Conservation (phyloP, 2,113 vertebrate genomes). For the Hippocampus zosterae region DNA sequence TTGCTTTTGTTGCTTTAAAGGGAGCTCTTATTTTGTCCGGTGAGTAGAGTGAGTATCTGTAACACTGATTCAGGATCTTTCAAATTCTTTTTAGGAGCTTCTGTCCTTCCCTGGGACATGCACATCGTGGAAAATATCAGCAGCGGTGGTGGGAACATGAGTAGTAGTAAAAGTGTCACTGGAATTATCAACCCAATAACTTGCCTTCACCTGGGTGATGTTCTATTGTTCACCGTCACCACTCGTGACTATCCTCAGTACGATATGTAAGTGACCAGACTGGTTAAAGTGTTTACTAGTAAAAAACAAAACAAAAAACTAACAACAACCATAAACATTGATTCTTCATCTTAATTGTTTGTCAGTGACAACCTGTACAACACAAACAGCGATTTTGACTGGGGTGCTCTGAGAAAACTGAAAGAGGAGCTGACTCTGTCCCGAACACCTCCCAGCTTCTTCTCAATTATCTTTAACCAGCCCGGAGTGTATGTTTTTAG, state of each 20-base stretch:
- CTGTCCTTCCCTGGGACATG: constrained; percentile 3
- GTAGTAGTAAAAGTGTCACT: constrained; percentile 5
- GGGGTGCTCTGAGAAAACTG: constrained; percentile 79
- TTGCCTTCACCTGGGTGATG: constrained; percentile 69
- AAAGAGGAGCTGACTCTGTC: constrained; percentile 64
- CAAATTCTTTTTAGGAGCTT: constrained; percentile 28
- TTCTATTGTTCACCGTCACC: constrained; percentile 77
- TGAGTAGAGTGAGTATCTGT: no score
- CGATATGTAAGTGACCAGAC: constrained; percentile 73
- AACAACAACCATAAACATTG: no score
- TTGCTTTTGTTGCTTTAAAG: not conserved
- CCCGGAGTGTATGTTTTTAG: constrained; percentile 81
- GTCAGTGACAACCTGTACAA: constrained; percentile 85
- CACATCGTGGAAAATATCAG: constrained; percentile 15
- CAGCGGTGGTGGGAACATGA: not conserved
- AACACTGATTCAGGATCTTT: not conserved
- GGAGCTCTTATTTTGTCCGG: no score
- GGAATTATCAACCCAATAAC: constrained; percentile 81
- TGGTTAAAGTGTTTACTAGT: not conserved
- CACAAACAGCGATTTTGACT: constrained; percentile 81
- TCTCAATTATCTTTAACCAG: constrained; percentile 74
- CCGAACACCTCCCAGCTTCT: constrained; percentile 59
- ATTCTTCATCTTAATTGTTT: not conserved
- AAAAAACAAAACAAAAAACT: not conserved
- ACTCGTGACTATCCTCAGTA: constrained; percentile 79